Conservation (phyloP, 2,888 invertebrate genomes). For the Dolomedes plantarius region DNA sequence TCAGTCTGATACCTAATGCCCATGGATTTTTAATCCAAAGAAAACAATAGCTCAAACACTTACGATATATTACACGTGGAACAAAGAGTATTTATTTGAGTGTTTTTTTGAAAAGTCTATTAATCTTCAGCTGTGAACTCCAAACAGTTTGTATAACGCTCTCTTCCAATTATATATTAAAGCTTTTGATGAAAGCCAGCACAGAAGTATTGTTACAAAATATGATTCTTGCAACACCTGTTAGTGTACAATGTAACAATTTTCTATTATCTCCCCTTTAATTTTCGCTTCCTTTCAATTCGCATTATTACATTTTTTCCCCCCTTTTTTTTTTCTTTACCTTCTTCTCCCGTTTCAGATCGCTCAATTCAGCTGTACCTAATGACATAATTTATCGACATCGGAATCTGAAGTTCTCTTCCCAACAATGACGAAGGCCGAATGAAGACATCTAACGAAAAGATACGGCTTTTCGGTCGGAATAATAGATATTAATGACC, state of each 20-base stretch:
- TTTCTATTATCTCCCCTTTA: slow-evolving; percentile 1
- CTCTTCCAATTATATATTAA: not conserved
- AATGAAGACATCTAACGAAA: slow-evolving; percentile 17
- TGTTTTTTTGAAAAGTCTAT: not conserved
- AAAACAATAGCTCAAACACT: no score
- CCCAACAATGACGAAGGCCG: slow-evolving; percentile 2
- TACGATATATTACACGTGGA: no score
- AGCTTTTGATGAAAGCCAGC: not conserved
- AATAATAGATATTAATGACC: slow-evolving; percentile 32
- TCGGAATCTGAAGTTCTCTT: not conserved
- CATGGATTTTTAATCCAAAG: no score
- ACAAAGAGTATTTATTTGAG: no score
- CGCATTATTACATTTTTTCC: not conserved
- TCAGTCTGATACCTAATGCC: no score
- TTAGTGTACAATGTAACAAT: not conserved
- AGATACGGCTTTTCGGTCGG: slow-evolving; percentile 10
- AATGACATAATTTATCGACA: slow-evolving; percentile 18
- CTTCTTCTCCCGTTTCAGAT: not conserved
- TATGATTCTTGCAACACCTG: not conserved
- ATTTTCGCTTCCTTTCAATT: not conserved
- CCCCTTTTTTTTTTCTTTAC: not conserved
- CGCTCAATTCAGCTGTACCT: not conserved
- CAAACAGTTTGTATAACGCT: no score
- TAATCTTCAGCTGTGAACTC: not conserved
- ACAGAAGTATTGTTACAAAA: not conserved